Conservation (phyloP, 1,140 invertebrate genomes). For the Scaptomyza montana region DNA sequence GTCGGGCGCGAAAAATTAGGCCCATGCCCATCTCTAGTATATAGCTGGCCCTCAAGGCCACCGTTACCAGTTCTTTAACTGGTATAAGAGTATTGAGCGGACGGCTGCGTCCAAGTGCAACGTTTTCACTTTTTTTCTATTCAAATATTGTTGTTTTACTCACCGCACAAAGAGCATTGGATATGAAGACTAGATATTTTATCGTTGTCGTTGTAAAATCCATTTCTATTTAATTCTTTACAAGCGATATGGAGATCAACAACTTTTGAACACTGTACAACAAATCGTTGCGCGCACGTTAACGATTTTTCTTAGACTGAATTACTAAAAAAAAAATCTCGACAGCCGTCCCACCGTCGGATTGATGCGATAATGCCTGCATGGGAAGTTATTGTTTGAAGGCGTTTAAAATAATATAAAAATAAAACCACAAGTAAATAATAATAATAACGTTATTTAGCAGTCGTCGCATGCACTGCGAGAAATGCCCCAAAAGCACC, state of each 20-base stretch:
- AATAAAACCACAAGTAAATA: constrained; percentile 13
- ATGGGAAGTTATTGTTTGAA: constrained; percentile 43
- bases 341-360: not conserved
- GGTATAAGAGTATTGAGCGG: too few species aligned
- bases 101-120: too few species aligned
- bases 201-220: constrained; percentile 64
- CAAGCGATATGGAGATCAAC: not conserved
- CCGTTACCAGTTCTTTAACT: too few species aligned
- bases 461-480: constrained; percentile 20
- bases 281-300: constrained; percentile 27
- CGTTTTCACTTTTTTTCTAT: constrained; percentile 1
- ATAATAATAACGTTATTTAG: constrained; percentile 38
- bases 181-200: constrained; percentile 65
- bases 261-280: not conserved
- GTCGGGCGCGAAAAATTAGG: too few species aligned
- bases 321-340: constrained; percentile 10
- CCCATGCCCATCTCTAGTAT: too few species aligned
- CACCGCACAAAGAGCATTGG: constrained; percentile 65
- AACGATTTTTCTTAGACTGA: constrained; percentile 46
- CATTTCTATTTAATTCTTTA: constrained; percentile 39
- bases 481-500: constrained; percentile 6
- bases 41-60: too few species aligned
- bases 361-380: constrained; percentile 50
- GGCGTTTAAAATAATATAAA: not conserved
- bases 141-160: constrained; percentile 32